Evolutionary conservation across 2,113 vertebrate genomes (phyloP).

Genomic region (Ictalurus punctatus): DNA sequence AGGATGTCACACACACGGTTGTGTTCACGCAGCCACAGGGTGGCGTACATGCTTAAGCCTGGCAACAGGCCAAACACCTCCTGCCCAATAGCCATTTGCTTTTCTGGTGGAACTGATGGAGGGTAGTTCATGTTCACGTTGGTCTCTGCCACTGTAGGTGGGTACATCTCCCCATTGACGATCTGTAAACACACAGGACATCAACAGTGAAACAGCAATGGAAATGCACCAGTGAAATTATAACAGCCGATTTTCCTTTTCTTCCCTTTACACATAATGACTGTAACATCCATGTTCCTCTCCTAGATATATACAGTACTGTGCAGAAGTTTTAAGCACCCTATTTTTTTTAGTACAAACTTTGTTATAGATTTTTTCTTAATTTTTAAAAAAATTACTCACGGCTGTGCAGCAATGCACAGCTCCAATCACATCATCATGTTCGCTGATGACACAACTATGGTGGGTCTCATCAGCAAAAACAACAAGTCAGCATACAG

Average conservation of each 20-base stretch:
- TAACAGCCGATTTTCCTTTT: neutral
- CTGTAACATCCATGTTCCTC: neutral
- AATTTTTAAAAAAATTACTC: too few relatives aligned
- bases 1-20: conserved; percentile 92
- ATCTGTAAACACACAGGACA: conserved; percentile 66
- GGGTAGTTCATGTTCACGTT: conserved; percentile 87
- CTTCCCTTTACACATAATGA: neutral
- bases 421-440: too few relatives aligned
- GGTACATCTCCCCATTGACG: conserved; percentile 86
- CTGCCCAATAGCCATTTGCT: conserved; percentile 83
- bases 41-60: conserved; percentile 83
- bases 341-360: too few relatives aligned
- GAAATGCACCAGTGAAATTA: neutral
- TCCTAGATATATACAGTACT: neutral
- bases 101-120: conserved; percentile 47
- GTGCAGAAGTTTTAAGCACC: too few relatives aligned
- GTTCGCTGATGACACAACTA: too few relatives aligned
- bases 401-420: too few relatives aligned
- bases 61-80: conserved; percentile 90
- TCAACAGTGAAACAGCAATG: neutral
- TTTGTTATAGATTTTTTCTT: too few relatives aligned
- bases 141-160: conserved; percentile 72
- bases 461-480: too few relatives aligned
- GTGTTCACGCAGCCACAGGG: conserved; percentile 92
- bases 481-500: too few relatives aligned